phyloP scores from a whole-genome alignment of 1,140 invertebrate genomes.

The Lepidotrigona ventralis region DNA sequence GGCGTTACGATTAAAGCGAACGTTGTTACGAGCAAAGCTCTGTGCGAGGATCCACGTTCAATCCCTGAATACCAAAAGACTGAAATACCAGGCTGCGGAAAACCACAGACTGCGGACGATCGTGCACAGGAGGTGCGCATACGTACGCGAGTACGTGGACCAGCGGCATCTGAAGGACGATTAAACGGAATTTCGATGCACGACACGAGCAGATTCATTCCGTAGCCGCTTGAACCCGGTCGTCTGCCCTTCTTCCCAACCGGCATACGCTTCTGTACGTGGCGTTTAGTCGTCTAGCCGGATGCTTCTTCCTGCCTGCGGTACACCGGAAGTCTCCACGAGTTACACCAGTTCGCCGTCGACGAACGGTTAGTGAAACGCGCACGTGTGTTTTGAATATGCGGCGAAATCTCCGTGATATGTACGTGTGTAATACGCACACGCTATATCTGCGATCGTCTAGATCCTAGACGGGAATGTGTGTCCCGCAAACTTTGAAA shows the following conservation, averaged over 20 bases:
- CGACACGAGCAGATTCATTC: slow-evolving; percentile 45
- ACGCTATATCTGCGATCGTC: neutral
- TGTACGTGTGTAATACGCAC: no score
- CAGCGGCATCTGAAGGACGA: slow-evolving; percentile 28
- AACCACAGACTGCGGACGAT: slow-evolving; percentile 25
- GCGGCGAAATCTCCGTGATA: neutral
- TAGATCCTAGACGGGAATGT: no score
- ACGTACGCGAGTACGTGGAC: neutral
- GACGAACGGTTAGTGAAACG: slow-evolving; percentile 1
- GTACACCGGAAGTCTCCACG: slow-evolving; percentile 37
- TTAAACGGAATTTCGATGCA: slow-evolving; percentile 62
- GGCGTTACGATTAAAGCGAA: neutral
- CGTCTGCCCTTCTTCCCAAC: slow-evolving; percentile 4
- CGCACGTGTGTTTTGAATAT: no score
- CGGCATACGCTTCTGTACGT: slow-evolving; percentile 17
- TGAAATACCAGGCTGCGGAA: slow-evolving; percentile 25
- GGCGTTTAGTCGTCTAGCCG: slow-evolving; percentile 28
- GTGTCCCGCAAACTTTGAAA: no score
- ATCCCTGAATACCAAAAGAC: slow-evolving; percentile 27
- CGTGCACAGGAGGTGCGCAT: no score
- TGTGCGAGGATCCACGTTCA: neutral
- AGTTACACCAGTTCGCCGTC: slow-evolving; percentile 5
- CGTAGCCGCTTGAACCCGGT: neutral
- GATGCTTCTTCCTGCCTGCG: slow-evolving; percentile 42
- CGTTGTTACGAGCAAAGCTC: no score